Evolutionary conservation across 2,888 invertebrate species (phyloP).

Genomic region (Dolichomitus sp.): DNA sequence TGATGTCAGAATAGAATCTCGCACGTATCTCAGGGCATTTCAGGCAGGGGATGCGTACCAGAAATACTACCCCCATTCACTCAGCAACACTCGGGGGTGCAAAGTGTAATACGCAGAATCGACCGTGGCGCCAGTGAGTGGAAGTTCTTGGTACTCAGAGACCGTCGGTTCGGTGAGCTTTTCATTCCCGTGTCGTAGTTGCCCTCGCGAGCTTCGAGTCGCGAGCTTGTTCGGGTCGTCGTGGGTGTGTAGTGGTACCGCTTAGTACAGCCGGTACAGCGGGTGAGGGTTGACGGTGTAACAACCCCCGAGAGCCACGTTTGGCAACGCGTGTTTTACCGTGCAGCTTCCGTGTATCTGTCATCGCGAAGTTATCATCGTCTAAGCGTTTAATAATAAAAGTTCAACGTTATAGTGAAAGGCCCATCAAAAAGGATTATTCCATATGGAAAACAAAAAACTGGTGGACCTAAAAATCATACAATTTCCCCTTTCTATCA

Average conservation of each 20-base stretch:
- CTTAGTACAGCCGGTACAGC: slow-evolving; percentile 62
- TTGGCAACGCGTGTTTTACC: slow-evolving; percentile 42
- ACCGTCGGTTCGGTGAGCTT: slow-evolving; percentile 77
- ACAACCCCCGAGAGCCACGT: slow-evolving; percentile 30
- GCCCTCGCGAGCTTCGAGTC: slow-evolving; percentile 82
- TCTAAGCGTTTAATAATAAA: slow-evolving; percentile 9
- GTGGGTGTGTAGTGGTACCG: slow-evolving; percentile 66
- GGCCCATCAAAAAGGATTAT: slow-evolving; percentile 5
- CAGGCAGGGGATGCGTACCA: no score
- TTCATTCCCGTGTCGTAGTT: slow-evolving; percentile 83
- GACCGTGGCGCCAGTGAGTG: slow-evolving; percentile 79
- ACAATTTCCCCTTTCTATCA: not conserved
- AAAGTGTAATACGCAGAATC: slow-evolving; percentile 80
- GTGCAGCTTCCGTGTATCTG: slow-evolving; percentile 11
- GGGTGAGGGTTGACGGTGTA: slow-evolving; percentile 48
- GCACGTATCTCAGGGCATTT: no score
- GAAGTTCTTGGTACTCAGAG: slow-evolving; percentile 80
- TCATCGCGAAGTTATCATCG: not conserved
- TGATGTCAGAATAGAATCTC: no score
- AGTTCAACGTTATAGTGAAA: slow-evolving; percentile 1
- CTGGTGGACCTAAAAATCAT: not conserved
- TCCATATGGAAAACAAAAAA: slow-evolving; percentile 13
- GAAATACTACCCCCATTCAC: no score
- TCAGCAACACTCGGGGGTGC: no score
- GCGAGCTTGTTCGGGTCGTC: slow-evolving; percentile 67